phyloP scores from a whole-genome alignment of 64 coral and sea anemone genomes.

The Montipora cactus region DNA sequence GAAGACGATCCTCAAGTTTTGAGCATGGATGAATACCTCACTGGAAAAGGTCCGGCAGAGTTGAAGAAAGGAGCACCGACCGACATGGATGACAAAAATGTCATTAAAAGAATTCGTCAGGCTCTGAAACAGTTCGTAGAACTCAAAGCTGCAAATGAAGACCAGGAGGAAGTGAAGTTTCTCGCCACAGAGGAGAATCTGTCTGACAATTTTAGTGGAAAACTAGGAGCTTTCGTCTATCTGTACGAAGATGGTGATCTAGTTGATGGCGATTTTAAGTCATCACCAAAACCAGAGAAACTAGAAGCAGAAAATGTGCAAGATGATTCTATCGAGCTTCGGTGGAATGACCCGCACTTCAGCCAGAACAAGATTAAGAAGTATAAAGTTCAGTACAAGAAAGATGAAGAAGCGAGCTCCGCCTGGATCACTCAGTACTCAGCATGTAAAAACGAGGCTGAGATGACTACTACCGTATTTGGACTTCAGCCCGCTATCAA shows the following conservation, averaged over 20 bases:
- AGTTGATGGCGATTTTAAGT: slow-evolving; percentile 22
- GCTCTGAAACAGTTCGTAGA: slow-evolving; percentile 19
- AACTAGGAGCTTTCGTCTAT: slow-evolving; percentile 23
- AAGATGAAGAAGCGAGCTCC: neutral
- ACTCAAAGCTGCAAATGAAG: slow-evolving; percentile 37
- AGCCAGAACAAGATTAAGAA: neutral
- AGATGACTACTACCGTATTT: neutral
- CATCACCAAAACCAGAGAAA: neutral
- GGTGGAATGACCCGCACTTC: slow-evolving; percentile 14
- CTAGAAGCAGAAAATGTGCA: neutral
- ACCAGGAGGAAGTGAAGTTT: slow-evolving; percentile 20
- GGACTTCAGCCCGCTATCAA: slow-evolving; percentile 13
- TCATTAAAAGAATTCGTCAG: slow-evolving; percentile 22
- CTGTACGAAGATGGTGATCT: slow-evolving; percentile 30
- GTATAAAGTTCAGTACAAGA: slow-evolving; percentile 49
- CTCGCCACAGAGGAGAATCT: slow-evolving; percentile 51
- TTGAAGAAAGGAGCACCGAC: slow-evolving; percentile 1
- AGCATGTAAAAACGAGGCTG: neutral
- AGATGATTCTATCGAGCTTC: neutral
- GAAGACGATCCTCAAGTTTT: slow-evolving; percentile 24
- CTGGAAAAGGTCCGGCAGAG: neutral
- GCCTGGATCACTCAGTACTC: slow-evolving; percentile 14
- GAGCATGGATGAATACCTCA: slow-evolving; percentile 37
- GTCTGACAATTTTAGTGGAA: neutral
- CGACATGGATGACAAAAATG: neutral